phyloP scores from a whole-genome alignment of 2,797 vertebrate species.

The Xenopus petersii region DNA sequence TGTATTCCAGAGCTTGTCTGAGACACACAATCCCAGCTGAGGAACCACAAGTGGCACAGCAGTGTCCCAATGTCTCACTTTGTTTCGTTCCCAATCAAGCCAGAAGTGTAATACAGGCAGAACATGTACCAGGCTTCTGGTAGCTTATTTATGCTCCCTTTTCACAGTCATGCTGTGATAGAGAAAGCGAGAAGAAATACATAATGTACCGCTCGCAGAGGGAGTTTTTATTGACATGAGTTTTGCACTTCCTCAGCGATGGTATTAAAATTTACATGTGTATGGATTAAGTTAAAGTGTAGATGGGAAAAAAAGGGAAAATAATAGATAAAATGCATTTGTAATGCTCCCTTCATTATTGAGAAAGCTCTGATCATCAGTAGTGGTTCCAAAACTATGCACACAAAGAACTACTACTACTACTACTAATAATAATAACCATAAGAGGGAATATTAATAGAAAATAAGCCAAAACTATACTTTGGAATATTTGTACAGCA shows the following conservation, averaged over 20 bases:
- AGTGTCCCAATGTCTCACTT: constrained; percentile 34
- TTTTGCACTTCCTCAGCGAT: not conserved
- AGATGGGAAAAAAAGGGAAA: not conserved
- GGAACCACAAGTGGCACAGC: constrained; percentile 39
- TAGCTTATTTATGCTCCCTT: constrained; percentile 39
- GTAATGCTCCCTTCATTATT: not conserved
- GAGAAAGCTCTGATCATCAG: too few species aligned
- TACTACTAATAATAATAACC: too few species aligned
- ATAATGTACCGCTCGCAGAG: constrained; percentile 22
- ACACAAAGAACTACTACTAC: too few species aligned
- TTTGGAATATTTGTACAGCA: too few species aligned
- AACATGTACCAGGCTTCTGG: constrained; percentile 11
- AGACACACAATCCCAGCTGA: constrained; percentile 28
- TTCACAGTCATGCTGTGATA: constrained; percentile 29
- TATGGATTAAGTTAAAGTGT: constrained; percentile 20
- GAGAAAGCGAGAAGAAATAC: constrained; percentile 26
- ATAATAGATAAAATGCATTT: not conserved
- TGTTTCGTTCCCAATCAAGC: constrained; percentile 46
- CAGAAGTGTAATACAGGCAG: constrained; percentile 28
- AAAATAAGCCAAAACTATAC: too few species aligned
- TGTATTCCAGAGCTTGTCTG: constrained; percentile 27
- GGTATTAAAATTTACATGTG: constrained; percentile 18
- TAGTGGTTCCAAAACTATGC: too few species aligned
- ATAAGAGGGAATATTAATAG: too few species aligned
- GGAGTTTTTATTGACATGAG: constrained; percentile 30